Percentiles rank a stretch among this genome's conserved stretches.
Conservation (phyloP, 64 coral and sea anemone species). For the Montipora efflorescens region DNA sequence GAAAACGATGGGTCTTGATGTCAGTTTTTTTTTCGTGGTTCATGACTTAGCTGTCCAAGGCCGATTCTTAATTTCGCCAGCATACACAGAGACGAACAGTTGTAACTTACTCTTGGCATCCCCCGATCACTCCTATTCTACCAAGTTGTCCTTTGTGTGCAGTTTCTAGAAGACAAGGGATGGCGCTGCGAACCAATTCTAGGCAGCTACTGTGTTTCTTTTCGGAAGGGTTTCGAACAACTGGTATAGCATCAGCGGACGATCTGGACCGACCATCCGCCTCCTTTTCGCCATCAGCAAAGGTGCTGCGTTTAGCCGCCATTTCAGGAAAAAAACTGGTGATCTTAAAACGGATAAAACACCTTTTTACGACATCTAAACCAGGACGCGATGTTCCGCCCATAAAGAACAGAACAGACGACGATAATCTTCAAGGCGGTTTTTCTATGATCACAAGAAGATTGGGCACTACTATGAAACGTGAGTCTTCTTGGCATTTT, state of each 20-base stretch:
- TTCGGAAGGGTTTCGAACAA: not conserved
- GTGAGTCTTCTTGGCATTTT: too few species aligned
- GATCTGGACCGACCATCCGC: conserved; percentile 3
- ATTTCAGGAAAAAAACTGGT: not conserved
- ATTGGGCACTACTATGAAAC: not conserved
- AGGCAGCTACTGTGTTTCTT: conserved; percentile 38
- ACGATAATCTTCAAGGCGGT: conserved; percentile 1
- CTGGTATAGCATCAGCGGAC: not conserved
- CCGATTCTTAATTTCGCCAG: too few species aligned
- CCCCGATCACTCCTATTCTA: conserved; percentile 90
- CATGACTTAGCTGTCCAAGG: too few species aligned
- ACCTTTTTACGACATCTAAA: not conserved
- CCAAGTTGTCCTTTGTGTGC: conserved; percentile 94
- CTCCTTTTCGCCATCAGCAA: conserved; percentile 7
- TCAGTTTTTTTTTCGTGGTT: too few species aligned
- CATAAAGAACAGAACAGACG: not conserved
- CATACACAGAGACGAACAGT: too few species aligned
- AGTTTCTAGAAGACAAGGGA: conserved; percentile 76
- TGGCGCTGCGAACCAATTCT: conserved; percentile 54
- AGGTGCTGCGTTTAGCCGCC: not conserved
- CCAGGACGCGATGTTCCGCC: not conserved
- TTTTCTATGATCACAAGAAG: too few species aligned
- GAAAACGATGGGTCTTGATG: too few species aligned
- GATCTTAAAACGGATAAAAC: not conserved
- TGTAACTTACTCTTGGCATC: conserved; percentile 92